Evolutionary conservation across 2,888 invertebrate genomes (phyloP).

Genomic region (Ochropacha duplaris): DNA sequence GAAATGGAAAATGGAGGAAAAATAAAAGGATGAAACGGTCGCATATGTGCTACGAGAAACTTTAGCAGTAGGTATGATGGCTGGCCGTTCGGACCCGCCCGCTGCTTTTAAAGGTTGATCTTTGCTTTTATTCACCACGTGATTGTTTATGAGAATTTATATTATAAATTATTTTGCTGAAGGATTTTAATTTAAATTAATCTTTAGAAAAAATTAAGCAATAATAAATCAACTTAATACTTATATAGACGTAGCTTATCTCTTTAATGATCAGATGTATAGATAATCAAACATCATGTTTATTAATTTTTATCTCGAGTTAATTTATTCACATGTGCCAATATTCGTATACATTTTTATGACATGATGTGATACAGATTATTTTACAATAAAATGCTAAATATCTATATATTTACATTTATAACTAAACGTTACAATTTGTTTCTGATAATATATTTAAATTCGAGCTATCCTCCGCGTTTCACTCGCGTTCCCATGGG

Average conservation of each 20-base stretch:
- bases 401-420: no score
- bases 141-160: background rate
- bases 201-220: no score
- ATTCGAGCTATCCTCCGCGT: no score
- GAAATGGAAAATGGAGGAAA: slow-evolving; percentile 73
- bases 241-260: no score
- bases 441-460: no score
- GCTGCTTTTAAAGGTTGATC: slow-evolving; percentile 19
- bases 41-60: slow-evolving; percentile 70
- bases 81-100: slow-evolving; percentile 21
- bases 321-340: background rate
- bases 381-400: background rate
- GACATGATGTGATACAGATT: background rate
- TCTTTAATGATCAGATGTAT: no score
- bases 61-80: slow-evolving; percentile 59
- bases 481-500: no score
- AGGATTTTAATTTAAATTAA: background rate
- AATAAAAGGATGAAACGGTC: slow-evolving; percentile 60
- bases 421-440: no score
- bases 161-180: slow-evolving; percentile 5
- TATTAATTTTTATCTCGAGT: background rate
- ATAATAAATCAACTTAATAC: no score
- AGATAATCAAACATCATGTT: background rate
- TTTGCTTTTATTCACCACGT: slow-evolving; percentile 7
- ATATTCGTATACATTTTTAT: background rate